A percentile compares a stretch with the other conserved stretches of the same genome.
Evolutionary conservation across 2,888 invertebrate genomes (phyloP).

Genomic region (Macropis europaea): DNA sequence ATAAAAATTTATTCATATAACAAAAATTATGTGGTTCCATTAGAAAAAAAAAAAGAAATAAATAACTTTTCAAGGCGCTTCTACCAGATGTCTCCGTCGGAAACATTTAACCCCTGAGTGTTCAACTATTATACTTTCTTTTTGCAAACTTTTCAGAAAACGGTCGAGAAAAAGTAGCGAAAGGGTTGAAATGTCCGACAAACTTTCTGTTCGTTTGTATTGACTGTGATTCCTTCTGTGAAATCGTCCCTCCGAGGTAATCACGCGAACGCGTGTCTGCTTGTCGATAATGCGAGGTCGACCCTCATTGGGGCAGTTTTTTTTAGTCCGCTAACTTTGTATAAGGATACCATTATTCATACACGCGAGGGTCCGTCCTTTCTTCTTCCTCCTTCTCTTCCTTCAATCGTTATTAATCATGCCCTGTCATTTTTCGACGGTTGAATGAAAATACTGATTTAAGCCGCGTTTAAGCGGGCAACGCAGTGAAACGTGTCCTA

Average conservation of each 20-base stretch:
- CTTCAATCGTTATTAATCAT: conserved; percentile 36
- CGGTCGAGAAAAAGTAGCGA: too few relatives aligned
- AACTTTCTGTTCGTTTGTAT: conserved; percentile 14
- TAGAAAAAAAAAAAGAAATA: too few relatives aligned
- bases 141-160: too few relatives aligned
- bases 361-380: conserved; percentile 28
- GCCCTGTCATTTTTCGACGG: not conserved
- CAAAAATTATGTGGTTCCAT: too few relatives aligned
- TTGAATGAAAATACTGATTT: not conserved
- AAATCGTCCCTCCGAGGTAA: conserved; percentile 2
- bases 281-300: conserved; percentile 18
- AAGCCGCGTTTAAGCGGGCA: not conserved
- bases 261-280: conserved; percentile 25
- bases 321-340: not conserved
- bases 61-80: too few relatives aligned
- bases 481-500: too few relatives aligned
- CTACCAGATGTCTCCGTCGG: too few relatives aligned
- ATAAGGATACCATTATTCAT: conserved; percentile 33
- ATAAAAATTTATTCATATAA: too few relatives aligned
- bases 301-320: conserved; percentile 9
- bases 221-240: not conserved
- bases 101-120: too few relatives aligned
- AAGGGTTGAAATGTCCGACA: conserved; percentile 27
- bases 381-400: not conserved
- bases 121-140: too few relatives aligned